These are phyloP conservation scores for Tokudaia tokunoshimensis DNA, from an alignment of 2,797 vertebrate species.

Conservation along the genomic window DNA sequence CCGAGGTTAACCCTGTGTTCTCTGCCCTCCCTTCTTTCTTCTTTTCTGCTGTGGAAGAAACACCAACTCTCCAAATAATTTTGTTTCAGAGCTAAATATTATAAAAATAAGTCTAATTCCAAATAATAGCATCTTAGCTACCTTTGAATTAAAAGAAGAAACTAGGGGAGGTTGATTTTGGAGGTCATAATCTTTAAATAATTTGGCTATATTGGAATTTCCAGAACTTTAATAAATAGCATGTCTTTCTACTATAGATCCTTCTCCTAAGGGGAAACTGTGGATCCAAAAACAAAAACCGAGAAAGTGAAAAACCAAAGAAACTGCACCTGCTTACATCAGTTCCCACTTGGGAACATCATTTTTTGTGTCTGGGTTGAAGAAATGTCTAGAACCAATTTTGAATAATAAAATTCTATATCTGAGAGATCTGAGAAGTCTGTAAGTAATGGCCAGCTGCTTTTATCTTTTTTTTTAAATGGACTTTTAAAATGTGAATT, in stretches of 20 bases:
- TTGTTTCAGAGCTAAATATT: slow-evolving; percentile 29
- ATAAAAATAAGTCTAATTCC: slow-evolving; percentile 27
- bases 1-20: slow-evolving; percentile 69
- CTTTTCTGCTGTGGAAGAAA: slow-evolving; percentile 30
- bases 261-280: neutral
- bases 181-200: neutral
- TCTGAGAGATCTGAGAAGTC: neutral
- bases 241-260: neutral
- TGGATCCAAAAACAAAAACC: slow-evolving; percentile 51
- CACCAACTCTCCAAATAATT: slow-evolving; percentile 31
- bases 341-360: slow-evolving; percentile 20
- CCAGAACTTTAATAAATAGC: slow-evolving; percentile 45
- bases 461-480: slow-evolving; percentile 6
- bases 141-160: slow-evolving; percentile 38
- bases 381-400: slow-evolving; percentile 18
- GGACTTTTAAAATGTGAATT: neutral
- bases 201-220: neutral
- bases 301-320: neutral
- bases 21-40: neutral
- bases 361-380: neutral
- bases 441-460: neutral
- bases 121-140: slow-evolving; percentile 51
- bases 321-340: neutral
- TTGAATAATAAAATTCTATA: slow-evolving; percentile 13
- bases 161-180: neutral